Evolutionary conservation across 2,113 vertebrate genomes (phyloP).

Genomic region (Xiphias gladius): DNA sequence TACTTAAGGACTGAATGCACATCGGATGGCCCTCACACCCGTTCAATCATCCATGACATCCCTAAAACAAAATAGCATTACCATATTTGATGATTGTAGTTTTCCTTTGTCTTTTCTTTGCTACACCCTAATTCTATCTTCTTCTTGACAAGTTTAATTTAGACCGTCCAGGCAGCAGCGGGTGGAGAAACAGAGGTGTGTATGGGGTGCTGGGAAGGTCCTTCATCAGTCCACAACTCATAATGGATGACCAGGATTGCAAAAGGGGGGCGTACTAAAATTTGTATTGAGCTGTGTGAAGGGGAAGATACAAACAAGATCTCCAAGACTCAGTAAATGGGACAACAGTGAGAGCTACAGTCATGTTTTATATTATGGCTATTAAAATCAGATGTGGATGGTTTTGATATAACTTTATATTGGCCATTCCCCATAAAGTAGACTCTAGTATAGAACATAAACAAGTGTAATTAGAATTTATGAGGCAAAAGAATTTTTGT

Average conservation of each 20-base stretch:
- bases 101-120: conserved; percentile 5
- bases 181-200: neutral
- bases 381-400: too few relatives aligned
- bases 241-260: neutral
- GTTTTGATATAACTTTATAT: too few relatives aligned
- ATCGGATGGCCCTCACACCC: neutral
- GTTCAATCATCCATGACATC: neutral
- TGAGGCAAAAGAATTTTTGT: too few relatives aligned
- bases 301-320: neutral
- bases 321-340: neutral
- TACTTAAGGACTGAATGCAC: neutral
- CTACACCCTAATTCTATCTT: neutral
- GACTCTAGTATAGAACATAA: neutral
- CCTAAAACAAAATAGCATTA: neutral
- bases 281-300: neutral
- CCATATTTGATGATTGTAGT: conserved; percentile 13
- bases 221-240: neutral
- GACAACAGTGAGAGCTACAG: neutral
- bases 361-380: neutral
- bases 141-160: conserved; percentile 9
- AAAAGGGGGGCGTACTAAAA: neutral
- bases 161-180: neutral
- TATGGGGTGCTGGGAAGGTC: neutral
- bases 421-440: neutral
- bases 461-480: neutral